A percentile compares a stretch with the other conserved stretches of the same genome.
Evolutionary conservation across 2,888 invertebrate species (phyloP).

Genomic region (Stegana nigrithorax): DNA sequence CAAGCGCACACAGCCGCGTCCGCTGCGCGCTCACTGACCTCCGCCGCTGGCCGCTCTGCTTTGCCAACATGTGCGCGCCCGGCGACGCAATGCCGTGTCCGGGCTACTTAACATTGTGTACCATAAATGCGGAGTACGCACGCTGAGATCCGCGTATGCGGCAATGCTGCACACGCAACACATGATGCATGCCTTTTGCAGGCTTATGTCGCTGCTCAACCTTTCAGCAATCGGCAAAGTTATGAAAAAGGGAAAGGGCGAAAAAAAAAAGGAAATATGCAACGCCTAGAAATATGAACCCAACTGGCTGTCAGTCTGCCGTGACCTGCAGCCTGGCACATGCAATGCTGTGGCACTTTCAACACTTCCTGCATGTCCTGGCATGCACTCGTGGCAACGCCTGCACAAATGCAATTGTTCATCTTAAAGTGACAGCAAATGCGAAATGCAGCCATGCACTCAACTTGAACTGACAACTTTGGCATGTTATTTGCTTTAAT

Average conservation of each 20-base stretch:
- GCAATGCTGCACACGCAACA: conserved; percentile 27
- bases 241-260: not conserved
- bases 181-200: conserved; percentile 56
- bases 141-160: no score
- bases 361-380: conserved; percentile 13
- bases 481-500: conserved; percentile 36
- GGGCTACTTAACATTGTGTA: no score
- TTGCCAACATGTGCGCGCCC: no score
- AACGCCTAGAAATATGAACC: not conserved
- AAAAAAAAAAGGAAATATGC: not conserved
- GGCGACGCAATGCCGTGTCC: no score
- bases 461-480: conserved; percentile 24
- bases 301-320: not conserved
- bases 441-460: conserved; percentile 14
- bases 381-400: no score
- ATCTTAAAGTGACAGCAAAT: conserved; percentile 37
- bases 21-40: no score
- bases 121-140: no score
- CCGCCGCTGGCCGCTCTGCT: no score
- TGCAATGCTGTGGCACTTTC: not conserved
- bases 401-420: conserved; percentile 40
- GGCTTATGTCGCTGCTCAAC: not conserved
- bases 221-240: no score
- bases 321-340: not conserved
- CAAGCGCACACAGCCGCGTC: no score